These are phyloP conservation scores for Pangasianodon gigas DNA, from an alignment of 2,113 vertebrate genomes.

Conservation along the genomic window DNA sequence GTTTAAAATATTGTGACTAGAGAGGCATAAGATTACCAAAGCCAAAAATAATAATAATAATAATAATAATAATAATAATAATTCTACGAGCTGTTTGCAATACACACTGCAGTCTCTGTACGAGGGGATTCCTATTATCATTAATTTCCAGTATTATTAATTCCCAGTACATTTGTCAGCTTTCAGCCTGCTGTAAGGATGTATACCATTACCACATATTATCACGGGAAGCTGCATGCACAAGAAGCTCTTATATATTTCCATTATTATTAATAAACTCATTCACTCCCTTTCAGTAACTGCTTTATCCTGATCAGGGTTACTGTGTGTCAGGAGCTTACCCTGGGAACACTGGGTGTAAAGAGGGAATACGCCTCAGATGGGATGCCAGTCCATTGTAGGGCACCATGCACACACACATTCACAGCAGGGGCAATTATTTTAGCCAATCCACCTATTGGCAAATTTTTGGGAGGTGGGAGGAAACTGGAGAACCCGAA, in stretches of 20 bases:
- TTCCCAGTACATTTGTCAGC: background rate
- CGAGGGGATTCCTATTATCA: background rate
- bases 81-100: background rate
- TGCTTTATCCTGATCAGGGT: too few species aligned
- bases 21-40: background rate
- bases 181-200: too few species aligned
- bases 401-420: too few species aligned
- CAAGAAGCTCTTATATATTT: background rate
- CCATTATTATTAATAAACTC: background rate
- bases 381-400: background rate
- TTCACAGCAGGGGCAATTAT: too few species aligned
- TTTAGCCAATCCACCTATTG: too few species aligned
- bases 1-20: background rate
- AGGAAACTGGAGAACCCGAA: background rate
- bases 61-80: background rate
- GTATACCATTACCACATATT: too few species aligned
- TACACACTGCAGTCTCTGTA: background rate
- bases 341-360: background rate
- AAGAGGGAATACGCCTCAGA: background rate
- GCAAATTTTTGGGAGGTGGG: too few species aligned
- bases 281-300: background rate
- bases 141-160: background rate
- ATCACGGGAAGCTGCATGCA: background rate
- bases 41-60: background rate
- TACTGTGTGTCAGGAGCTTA: background rate